Evolutionary conservation across 92 coral and sea anemone genomes (phyloP), one percentile per base, ranked within the genome.

Genomic region (Palythoa grandiflora): DNA sequence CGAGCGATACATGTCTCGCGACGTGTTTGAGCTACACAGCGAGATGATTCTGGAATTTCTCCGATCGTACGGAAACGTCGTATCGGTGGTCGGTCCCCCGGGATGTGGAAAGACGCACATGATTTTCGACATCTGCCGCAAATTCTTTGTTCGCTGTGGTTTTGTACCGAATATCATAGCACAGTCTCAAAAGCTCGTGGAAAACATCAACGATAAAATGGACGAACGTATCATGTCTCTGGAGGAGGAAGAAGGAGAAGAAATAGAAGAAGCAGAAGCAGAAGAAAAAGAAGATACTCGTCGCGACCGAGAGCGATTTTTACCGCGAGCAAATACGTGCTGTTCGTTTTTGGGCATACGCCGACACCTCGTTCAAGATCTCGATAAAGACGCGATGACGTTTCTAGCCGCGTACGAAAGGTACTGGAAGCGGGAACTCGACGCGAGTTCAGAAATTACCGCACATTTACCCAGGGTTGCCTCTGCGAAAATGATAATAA

Each of bases 91-190:
- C 1, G 76, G 76, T 3, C 76, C 76, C 35, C 76, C 76, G 17
- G 76, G 76, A 71, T 71, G 76, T 36, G 76, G 76, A 35, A 71
- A 71, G 9, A 71, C 76, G 11, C 47, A 71, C 3, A 71, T 71
- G 76, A 71, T 71, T 28, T 71, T 36, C n/a, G 76, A 71, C 10
- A 3, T 71, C 17, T 36, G 39, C 3, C 10, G 9, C 3, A 40
- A 38, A 28, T 35, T 71, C 35, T 71, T 36, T 28, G 16, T 71
- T 5, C n/a, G 47, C 9, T 71, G 47, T 6, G 76, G 50, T 6
- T 17, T 71, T 36, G 47, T 71, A 10, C 76, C 76, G 35, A 7
- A 40, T 36, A 71, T 71, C 35, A 36, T 38, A 2, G 76, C 76
- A 16, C 76, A 38, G 17, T 71, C 47, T 71, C 39, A 71, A 10